Evolutionary conservation across 2,888 invertebrate genomes (phyloP), one percentile per base, ranked within the genome.

Genomic region (Hydropsyche betteni): DNA sequence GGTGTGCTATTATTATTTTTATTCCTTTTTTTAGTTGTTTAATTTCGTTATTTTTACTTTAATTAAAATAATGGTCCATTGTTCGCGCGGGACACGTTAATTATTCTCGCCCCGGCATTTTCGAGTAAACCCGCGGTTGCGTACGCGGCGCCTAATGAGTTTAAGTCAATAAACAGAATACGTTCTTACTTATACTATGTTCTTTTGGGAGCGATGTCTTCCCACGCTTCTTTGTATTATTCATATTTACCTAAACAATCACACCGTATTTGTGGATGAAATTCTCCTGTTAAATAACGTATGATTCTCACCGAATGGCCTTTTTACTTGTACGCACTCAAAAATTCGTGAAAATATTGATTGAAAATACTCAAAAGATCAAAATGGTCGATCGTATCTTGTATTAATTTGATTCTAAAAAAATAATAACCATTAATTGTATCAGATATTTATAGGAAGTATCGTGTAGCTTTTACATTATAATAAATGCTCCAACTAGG

Each of bases 241-340:
- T 61, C 44, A 44, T 68, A 68, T 68, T 68, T 68, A 44, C 38
- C 68, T 34, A 68, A 68, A 68, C 68, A 68, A 68, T 68, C 68
- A 16, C 10, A 16, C 10, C 38, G 44, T 68, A 44, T 68, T 68
- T 68, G 68, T 44, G 68, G 68, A 68, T 44, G 68, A 68, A 68
- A 68, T 68, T 36, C 68, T 68, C 50, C 68, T 68, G n/a, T 68
- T 68, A 68, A 36, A 36, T 68, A 68, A 61, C n/a, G 61, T 2
- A 61, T 33, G 10, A 33, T 61, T 61, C 61, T 33, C 61, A 61
- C 61, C 16, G 61, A 7, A 33, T 12, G 5, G 10, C 10, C 16
- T 61, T 24, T 24, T 24, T 24, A n/a, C 55, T n/a, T 14, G 14
- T 14, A 4, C 55, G 51, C 51, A n/a, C 8, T 51, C 51, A 4